These are phyloP conservation scores for Protobothrops mucrosquamatus DNA, from an alignment of 2,113 vertebrate species.

Conservation along the genomic window DNA sequence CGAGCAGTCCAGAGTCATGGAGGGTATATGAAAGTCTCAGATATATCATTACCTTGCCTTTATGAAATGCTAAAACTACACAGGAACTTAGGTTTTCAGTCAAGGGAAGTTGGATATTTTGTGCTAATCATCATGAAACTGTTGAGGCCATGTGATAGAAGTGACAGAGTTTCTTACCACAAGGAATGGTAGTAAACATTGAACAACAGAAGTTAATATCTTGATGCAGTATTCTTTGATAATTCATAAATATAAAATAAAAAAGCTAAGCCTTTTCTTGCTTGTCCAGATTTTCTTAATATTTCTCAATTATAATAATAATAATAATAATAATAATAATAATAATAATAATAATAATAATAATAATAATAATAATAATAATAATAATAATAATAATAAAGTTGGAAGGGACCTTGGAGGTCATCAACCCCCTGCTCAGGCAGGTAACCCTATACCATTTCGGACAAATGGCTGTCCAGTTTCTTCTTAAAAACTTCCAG, in stretches of 20 bases:
- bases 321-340: too few relatives aligned
- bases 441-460: too few relatives aligned
- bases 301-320: background rate
- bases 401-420: too few relatives aligned
- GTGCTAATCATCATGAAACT: constrained; percentile 48
- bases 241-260: constrained; percentile 61
- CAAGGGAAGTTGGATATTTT: constrained; percentile 17
- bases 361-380: too few relatives aligned
- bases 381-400: too few relatives aligned
- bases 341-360: too few relatives aligned
- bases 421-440: too few relatives aligned
- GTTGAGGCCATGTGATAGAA: constrained; percentile 47
- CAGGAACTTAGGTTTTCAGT: constrained; percentile 55
- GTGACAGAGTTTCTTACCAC: constrained; percentile 12
- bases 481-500: too few relatives aligned
- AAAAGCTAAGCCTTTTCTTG: background rate
- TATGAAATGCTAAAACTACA: constrained; percentile 41
- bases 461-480: too few relatives aligned
- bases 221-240: constrained; percentile 16
- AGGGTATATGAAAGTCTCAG: background rate
- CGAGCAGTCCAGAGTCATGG: background rate
- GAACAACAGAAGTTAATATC: constrained; percentile 58
- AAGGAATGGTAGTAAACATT: constrained; percentile 60
- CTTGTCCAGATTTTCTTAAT: background rate
- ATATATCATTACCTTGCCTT: constrained; percentile 23